phyloP scores from a whole-genome alignment of 2,888 invertebrate species.

The Troglohyphantes excavatus region DNA sequence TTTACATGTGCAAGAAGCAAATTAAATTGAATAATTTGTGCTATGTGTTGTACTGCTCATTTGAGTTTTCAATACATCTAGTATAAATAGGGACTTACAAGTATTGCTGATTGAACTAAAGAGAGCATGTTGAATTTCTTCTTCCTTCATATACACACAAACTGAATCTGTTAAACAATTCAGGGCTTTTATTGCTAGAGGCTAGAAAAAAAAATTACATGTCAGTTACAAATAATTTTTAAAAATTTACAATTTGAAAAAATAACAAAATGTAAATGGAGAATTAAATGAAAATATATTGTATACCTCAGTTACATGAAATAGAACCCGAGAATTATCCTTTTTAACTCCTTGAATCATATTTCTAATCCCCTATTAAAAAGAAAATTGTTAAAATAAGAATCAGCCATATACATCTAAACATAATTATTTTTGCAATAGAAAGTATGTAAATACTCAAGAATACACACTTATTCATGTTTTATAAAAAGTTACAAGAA shows the following conservation, averaged over 20 bases:
- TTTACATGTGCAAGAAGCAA: too few species aligned
- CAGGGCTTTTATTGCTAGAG: slow-evolving; percentile 47
- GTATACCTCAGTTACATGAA: slow-evolving; percentile 55
- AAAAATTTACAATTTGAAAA: background rate
- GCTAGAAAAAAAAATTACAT: slow-evolving; percentile 38
- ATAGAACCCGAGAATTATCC: slow-evolving; percentile 52
- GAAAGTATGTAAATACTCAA: too few species aligned
- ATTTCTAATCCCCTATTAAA: slow-evolving; percentile 79
- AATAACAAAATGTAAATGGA: background rate
- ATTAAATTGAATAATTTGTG: too few species aligned
- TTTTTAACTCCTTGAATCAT: slow-evolving; percentile 73
- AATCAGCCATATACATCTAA: background rate
- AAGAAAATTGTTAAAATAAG: background rate
- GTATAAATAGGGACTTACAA: slow-evolving; percentile 20
- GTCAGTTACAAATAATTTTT: background rate
- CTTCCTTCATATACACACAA: slow-evolving; percentile 49
- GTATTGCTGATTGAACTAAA: slow-evolving; percentile 25
- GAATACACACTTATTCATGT: background rate
- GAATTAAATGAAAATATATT: background rate
- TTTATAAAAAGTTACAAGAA: background rate
- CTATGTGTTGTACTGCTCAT: too few species aligned
- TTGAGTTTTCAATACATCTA: background rate
- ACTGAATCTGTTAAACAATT: slow-evolving; percentile 52
- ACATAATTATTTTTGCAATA: too few species aligned
- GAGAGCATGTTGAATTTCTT: slow-evolving; percentile 46